Percentiles rank a stretch among this genome's conserved stretches.
These are phyloP conservation scores for Thalassarche chlororhynchos DNA, from an alignment of 2,113 vertebrate genomes.

Conservation along the genomic window DNA sequence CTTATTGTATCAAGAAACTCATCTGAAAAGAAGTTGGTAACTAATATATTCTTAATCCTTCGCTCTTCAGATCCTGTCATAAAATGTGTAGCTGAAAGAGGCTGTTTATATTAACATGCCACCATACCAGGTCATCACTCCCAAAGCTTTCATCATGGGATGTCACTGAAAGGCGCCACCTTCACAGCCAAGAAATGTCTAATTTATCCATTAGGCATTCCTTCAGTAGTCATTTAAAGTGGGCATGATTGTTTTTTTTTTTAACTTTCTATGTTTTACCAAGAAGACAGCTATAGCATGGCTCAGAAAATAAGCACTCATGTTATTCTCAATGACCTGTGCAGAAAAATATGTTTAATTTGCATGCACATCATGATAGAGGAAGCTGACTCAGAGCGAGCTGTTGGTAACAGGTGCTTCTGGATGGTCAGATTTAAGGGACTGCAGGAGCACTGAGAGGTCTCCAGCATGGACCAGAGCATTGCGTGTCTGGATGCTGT, in stretches of 20 bases:
- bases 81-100: neutral
- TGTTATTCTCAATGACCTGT: neutral
- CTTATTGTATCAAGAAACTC: conserved; percentile 12
- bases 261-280: neutral
- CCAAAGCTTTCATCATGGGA: conserved; percentile 10
- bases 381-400: neutral
- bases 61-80: neutral
- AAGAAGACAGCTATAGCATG: neutral
- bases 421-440: neutral
- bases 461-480: neutral
- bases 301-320: neutral
- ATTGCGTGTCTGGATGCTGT: neutral
- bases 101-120: neutral
- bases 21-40: neutral
- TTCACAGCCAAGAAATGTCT: neutral
- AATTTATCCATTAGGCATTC: conserved; percentile 28
- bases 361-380: neutral
- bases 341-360: conserved; percentile 1
- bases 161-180: neutral
- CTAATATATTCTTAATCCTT: neutral
- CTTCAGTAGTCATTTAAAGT: neutral
- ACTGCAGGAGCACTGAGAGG: neutral
- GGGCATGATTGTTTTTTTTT: neutral
- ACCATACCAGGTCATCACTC: neutral
- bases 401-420: neutral